phyloP scores from a whole-genome alignment of 2,797 vertebrate species.

The Megalops cyprinoides region DNA sequence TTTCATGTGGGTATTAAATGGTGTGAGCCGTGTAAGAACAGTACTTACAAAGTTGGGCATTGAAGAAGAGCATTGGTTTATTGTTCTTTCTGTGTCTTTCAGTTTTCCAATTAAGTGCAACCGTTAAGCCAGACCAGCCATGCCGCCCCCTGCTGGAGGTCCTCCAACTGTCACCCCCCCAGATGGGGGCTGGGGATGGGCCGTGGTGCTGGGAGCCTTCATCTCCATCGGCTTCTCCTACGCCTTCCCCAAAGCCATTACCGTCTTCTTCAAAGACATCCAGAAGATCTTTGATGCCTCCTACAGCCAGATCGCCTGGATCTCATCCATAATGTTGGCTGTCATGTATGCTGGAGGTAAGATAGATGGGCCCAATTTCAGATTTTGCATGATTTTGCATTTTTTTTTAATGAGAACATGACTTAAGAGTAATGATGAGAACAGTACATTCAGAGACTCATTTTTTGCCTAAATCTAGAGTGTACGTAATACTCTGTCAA shows the following conservation, averaged over 20 bases:
- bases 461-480: no score
- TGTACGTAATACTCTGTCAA: no score
- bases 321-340: conserved; percentile 96
- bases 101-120: conserved; percentile 48
- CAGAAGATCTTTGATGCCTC: conserved; percentile 86
- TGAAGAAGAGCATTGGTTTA: no score
- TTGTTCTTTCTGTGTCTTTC: neutral
- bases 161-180: conserved; percentile 73
- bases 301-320: conserved; percentile 95
- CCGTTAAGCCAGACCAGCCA: conserved; percentile 60
- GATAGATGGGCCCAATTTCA: conserved; percentile 31
- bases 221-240: conserved; percentile 99
- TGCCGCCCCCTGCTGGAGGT: conserved; percentile 73
- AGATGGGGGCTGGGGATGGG: conserved; percentile 96
- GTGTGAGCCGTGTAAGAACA: no score
- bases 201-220: conserved; percentile 87
- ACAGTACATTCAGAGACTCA: no score
- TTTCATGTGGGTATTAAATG: no score
- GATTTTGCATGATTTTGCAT: no score
- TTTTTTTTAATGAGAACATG: no score
- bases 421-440: no score
- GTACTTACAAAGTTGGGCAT: no score
- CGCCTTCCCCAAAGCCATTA: conserved; percentile 95
- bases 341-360: conserved; percentile 98
- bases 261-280: conserved; percentile 96